These are phyloP conservation scores for Tetrax tetrax DNA, from an alignment of 2,113 vertebrate genomes.

Conservation along the genomic window DNA sequence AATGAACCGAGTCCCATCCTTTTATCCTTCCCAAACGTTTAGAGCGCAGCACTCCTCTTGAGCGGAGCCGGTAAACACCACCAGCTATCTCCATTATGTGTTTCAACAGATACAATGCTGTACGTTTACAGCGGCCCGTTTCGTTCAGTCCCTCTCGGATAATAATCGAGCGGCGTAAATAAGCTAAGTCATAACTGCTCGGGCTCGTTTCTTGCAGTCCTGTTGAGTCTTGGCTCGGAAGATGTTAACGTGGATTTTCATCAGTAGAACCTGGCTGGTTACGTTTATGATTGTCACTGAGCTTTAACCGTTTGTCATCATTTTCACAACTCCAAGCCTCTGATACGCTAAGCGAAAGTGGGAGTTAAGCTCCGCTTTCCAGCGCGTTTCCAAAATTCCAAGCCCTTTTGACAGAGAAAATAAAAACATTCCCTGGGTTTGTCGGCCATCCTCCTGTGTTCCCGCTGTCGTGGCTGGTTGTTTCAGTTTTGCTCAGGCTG, in stretches of 20 bases:
- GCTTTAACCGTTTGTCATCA: constrained; percentile 68
- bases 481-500: background rate
- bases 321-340: constrained; percentile 8
- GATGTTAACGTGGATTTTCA: constrained; percentile 73
- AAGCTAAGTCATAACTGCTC: constrained; percentile 71
- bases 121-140: constrained; percentile 68
- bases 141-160: constrained; percentile 64
- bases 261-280: constrained; percentile 66
- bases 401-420: constrained; percentile 39
- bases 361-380: constrained; percentile 55
- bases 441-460: background rate
- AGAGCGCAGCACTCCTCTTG: background rate
- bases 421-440: background rate
- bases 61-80: constrained; percentile 30
- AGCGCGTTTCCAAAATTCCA: constrained; percentile 2
- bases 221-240: constrained; percentile 64
- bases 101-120: constrained; percentile 61
- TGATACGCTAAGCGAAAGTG: constrained; percentile 32
- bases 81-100: constrained; percentile 44
- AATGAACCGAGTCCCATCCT: background rate
- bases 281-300: constrained; percentile 60
- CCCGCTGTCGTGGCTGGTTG: fast-evolving
- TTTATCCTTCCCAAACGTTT: background rate
- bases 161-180: constrained; percentile 66
- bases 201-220: constrained; percentile 72